phyloP scores from a whole-genome alignment of 2,797 vertebrate genomes.

The Yasuhikotakia modesta region DNA sequence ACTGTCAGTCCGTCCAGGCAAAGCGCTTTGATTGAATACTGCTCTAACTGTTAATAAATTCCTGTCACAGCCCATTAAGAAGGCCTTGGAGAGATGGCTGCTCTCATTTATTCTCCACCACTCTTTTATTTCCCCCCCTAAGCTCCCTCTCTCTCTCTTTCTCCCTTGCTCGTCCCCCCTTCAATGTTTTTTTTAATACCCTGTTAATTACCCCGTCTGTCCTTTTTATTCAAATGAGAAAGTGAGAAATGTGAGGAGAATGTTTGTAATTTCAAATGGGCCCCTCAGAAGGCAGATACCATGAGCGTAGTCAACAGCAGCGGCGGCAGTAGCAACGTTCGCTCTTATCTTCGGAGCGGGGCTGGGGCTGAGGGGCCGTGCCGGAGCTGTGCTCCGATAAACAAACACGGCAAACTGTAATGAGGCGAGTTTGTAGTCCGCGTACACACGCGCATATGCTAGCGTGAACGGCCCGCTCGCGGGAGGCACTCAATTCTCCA shows the following conservation, averaged over 20 bases:
- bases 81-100: conserved; percentile 82
- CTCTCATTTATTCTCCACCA: conserved; percentile 82
- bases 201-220: conserved; percentile 79
- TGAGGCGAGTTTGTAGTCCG: conserved; percentile 30
- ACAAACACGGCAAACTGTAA: conserved; percentile 61
- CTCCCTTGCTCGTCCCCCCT: conserved; percentile 15
- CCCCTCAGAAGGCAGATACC: conserved; percentile 49
- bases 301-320: conserved; percentile 68
- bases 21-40: conserved; percentile 80
- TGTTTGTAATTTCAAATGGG: conserved; percentile 73
- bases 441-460: conserved; percentile 16
- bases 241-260: conserved; percentile 74
- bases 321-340: conserved; percentile 47
- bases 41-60: conserved; percentile 85
- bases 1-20: conserved; percentile 66
- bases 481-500: conserved; percentile 67
- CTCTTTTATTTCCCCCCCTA: conserved; percentile 53
- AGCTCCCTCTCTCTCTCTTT: conserved; percentile 42
- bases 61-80: conserved; percentile 84
- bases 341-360: conserved; percentile 70
- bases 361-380: conserved; percentile 49
- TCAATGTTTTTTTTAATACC: conserved; percentile 72
- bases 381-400: conserved; percentile 65
- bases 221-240: conserved; percentile 80
- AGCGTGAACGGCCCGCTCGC: conserved; percentile 65